Percentiles rank a stretch among this genome's conserved stretches.
Conservation (phyloP, 2,113 vertebrate genomes). For the Amphiprion ocellaris region DNA sequence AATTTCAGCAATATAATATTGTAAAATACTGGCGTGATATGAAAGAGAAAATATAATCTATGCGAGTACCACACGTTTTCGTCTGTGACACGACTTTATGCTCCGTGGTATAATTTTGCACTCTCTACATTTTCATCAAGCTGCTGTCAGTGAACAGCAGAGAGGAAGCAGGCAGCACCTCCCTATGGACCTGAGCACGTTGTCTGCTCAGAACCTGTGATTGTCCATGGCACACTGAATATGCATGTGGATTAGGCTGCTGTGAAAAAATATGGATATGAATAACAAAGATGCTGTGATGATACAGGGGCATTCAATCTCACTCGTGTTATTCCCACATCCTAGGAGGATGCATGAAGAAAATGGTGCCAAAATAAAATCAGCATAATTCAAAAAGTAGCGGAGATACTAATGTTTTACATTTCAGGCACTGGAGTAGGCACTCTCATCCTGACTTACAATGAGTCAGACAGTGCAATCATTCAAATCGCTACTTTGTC, state of each 20-base stretch:
- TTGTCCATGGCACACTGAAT: conserved; percentile 58
- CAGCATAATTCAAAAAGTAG: conserved; percentile 36
- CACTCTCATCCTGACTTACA: conserved; percentile 15
- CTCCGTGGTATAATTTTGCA: conserved; percentile 49
- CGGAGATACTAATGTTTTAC: conserved; percentile 13
- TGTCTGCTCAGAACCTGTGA: conserved; percentile 53
- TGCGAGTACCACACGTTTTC: conserved; percentile 29
- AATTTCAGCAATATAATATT: neutral
- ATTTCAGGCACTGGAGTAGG: conserved; percentile 12
- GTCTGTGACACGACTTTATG: conserved; percentile 36
- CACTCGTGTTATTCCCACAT: conserved; percentile 44
- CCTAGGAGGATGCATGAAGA: conserved; percentile 30
- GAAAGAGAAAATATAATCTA: conserved; percentile 3
- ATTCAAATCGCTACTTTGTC: conserved; percentile 34
- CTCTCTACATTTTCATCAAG: conserved; percentile 46
- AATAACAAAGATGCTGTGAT: conserved; percentile 64
- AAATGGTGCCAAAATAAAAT: conserved; percentile 48
- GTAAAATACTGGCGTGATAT: conserved; percentile 22
- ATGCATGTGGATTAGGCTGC: conserved; percentile 58
- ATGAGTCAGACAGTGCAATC: conserved; percentile 21
- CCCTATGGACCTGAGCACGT: conserved; percentile 50
- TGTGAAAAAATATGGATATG: conserved; percentile 63
- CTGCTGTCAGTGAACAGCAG: conserved; percentile 56
- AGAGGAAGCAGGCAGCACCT: conserved; percentile 54
- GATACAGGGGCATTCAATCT: conserved; percentile 43